These are phyloP conservation scores for Anastrepha ludens DNA, from an alignment of 1,140 invertebrate species.

Conservation along the genomic window DNA sequence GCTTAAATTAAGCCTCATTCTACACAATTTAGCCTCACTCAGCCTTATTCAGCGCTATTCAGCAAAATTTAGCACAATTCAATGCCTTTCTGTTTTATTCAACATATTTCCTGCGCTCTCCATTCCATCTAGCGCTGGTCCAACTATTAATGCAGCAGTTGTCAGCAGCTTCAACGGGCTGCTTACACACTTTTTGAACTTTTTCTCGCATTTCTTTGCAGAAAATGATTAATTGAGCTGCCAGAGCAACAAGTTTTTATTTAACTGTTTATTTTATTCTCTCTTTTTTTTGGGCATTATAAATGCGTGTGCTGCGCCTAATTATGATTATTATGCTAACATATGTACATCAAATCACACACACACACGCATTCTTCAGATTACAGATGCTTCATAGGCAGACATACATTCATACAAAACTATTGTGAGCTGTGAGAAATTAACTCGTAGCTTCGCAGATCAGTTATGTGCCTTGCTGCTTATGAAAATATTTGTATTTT, in stretches of 20 bases:
- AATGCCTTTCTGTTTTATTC: too few species aligned
- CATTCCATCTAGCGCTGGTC: background rate
- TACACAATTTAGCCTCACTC: background rate
- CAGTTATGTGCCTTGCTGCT: background rate
- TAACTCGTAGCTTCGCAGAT: background rate
- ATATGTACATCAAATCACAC: background rate
- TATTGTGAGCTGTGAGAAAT: slow-evolving; percentile 14
- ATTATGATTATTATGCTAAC: slow-evolving; percentile 11
- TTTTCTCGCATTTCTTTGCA: background rate
- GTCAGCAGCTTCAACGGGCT: background rate
- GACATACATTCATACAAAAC: background rate
- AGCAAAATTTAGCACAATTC: background rate
- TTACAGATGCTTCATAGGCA: background rate
- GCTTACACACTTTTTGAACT: background rate
- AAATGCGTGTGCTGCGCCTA: slow-evolving; percentile 7
- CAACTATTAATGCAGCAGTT: background rate
- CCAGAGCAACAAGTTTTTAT: background rate
- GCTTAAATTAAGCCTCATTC: too few species aligned
- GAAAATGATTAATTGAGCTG: slow-evolving; percentile 16
- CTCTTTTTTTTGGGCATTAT: background rate
- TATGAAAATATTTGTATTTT: slow-evolving; percentile 42
- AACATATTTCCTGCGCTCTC: background rate
- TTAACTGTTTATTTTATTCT: background rate
- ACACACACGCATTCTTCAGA: background rate
- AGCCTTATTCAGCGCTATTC: background rate